Percentiles rank a stretch among this genome's conserved stretches.
phyloP scores from a whole-genome alignment of 2,888 invertebrate genomes.

The Atethmia centrago region DNA sequence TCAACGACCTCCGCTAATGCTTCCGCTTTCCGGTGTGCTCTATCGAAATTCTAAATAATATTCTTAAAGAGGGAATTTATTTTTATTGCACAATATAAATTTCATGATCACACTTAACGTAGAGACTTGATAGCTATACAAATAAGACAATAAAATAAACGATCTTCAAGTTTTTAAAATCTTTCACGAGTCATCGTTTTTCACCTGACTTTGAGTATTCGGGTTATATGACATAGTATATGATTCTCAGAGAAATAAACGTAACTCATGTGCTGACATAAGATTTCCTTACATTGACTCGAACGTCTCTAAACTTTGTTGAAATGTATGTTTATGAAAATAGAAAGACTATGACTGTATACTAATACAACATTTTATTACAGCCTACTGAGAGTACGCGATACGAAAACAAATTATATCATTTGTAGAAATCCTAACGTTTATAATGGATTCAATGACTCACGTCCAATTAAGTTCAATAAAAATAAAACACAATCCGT shows the following conservation, averaged over 20 bases:
- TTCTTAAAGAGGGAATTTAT: conserved; percentile 68
- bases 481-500: conserved; percentile 68
- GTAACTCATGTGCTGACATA: neutral
- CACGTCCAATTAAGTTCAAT: conserved; percentile 68
- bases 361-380: neutral
- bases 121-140: conserved; percentile 56
- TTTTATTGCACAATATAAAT: conserved; percentile 60
- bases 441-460: conserved; percentile 52
- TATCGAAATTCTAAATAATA: conserved; percentile 74
- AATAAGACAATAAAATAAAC: conserved; percentile 45
- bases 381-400: neutral
- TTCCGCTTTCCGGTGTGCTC: conserved; percentile 84
- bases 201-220: conserved; percentile 8
- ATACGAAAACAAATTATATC: conserved; percentile 1
- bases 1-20: conserved; percentile 82
- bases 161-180: conserved; percentile 25
- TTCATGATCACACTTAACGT: conserved; percentile 61
- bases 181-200: conserved; percentile 31
- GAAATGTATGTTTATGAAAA: neutral
- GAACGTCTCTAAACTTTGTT: neutral
- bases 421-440: conserved; percentile 31
- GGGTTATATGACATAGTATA: no score
- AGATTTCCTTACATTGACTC: conserved; percentile 7
- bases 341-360: no score
- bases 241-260: conserved; percentile 7